Base-by-base conservation (phyloP, 2,797 vertebrate species). In the Oreonectes daqikongensis region DNA sequence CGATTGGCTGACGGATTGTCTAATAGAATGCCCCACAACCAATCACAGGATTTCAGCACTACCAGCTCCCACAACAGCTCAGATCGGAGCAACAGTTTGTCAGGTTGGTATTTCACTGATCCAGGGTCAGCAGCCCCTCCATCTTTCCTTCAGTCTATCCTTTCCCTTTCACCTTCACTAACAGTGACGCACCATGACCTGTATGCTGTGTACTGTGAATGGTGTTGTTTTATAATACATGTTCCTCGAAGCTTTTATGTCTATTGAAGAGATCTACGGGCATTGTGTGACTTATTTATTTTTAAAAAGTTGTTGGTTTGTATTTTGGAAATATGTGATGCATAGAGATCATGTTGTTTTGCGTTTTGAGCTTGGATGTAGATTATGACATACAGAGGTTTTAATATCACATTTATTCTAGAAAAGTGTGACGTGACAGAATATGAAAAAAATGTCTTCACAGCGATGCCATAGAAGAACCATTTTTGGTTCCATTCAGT, bases 31-130 rank as follows among this genome's bases (percentile, higher is more conserved):
- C 98, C 97, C 90, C 98, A 99, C 98, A 99, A 99, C 96, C 98
- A 99, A 95, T 99, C 98, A 95, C 97, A 99, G 95, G 98, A 99
- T 97, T 99, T 99, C 98, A 99, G 96, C 98, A 99, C 97, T 92
- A 97, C 96, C 95, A 99, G 98, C 94, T 99, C 97, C 94, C 96
- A 98, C 96, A 99, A 99, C 97, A 99, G 97, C 95, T 99, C 98
- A 88, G 98, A 99, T 91, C 95, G 97, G 93, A 99, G 97, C 94
- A 95, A 97, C 95, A 99, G 97, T 91, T 96, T 99, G 91, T 98
- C 98, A 99, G 98, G 98, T 99, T 96, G 96, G 98, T 99, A 94
- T 90, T 69, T 77, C 88, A 82, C 85, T 69, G 73, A 82, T 76
- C 84, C 71, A 55, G 82, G 84, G 85, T 63, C 60, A 67, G 61